phyloP scores from a whole-genome alignment of 2,888 invertebrate genomes.

The Cheilosia vulpina region DNA sequence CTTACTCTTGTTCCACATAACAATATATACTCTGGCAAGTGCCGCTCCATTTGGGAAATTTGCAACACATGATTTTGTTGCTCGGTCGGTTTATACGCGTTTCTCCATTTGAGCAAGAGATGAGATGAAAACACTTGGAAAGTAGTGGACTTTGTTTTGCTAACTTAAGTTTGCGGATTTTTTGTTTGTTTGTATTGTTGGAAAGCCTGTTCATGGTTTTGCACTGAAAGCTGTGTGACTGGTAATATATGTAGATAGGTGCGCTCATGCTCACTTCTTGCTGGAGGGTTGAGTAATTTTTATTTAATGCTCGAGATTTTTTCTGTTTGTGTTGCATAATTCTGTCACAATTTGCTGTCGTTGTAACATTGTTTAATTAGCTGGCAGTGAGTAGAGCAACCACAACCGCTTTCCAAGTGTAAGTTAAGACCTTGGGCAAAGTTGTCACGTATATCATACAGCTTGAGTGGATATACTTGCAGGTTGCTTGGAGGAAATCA shows the following conservation, averaged over 20 bases:
- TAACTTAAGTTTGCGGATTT: background rate
- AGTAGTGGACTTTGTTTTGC: constrained; percentile 22
- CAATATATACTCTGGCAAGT: constrained; percentile 11
- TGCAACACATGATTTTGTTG: constrained; percentile 12
- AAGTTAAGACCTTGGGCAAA: background rate
- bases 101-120: constrained; percentile 25
- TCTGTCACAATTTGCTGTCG: constrained; percentile 7
- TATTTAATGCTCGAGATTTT: constrained; percentile 18
- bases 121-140: constrained; percentile 32
- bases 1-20: constrained; percentile 50
- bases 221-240: constrained; percentile 26
- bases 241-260: constrained; percentile 3
- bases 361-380: background rate
- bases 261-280: background rate
- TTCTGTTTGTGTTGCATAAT: constrained; percentile 20
- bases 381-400: background rate
- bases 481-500: background rate
- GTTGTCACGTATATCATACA: background rate
- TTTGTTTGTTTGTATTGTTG: constrained; percentile 16
- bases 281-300: constrained; percentile 36
- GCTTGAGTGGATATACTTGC: background rate
- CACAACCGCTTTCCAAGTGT: background rate
- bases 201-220: constrained; percentile 33
- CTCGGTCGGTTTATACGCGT: constrained; percentile 1
- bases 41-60: constrained; percentile 40